Conservation (phyloP, 2,113 vertebrate genomes). For the Oxyura jamaicensis region DNA sequence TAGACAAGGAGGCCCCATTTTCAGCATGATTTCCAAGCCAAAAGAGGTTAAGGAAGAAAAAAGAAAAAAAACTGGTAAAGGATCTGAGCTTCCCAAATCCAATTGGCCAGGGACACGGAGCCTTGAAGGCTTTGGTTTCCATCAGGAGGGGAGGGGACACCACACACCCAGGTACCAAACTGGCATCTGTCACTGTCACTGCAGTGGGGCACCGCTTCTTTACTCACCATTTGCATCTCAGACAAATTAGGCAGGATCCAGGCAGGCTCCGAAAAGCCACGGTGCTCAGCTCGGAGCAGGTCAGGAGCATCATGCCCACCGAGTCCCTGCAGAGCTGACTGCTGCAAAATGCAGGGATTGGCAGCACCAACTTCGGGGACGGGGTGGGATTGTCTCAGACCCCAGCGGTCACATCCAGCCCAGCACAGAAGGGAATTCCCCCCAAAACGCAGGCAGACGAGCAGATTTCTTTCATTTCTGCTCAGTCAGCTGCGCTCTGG, state of each 20-base stretch:
- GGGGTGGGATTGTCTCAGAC: neutral
- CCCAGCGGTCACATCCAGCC: neutral
- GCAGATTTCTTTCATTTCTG: neutral
- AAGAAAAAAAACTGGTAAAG: neutral
- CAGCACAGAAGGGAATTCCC: neutral
- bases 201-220: neutral
- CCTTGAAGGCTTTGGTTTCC: neutral
- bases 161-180: neutral
- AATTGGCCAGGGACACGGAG: rapidly evolving
- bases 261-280: neutral
- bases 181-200: neutral
- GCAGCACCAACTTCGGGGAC: neutral
- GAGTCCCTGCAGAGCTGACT: neutral
- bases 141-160: neutral
- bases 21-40: rapidly evolving
- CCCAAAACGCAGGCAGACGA: neutral
- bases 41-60: neutral
- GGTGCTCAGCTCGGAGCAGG: no score
- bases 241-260: neutral
- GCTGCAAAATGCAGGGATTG: neutral
- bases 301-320: neutral
- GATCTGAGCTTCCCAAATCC: neutral
- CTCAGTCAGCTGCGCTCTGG: neutral
- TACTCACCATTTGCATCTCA: neutral
- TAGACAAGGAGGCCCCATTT: neutral